A percentile compares a stretch with the other conserved stretches of the same genome.
These are phyloP conservation scores for Oryzias celebensis DNA, from an alignment of 2,113 vertebrate species.

Conservation along the genomic window DNA sequence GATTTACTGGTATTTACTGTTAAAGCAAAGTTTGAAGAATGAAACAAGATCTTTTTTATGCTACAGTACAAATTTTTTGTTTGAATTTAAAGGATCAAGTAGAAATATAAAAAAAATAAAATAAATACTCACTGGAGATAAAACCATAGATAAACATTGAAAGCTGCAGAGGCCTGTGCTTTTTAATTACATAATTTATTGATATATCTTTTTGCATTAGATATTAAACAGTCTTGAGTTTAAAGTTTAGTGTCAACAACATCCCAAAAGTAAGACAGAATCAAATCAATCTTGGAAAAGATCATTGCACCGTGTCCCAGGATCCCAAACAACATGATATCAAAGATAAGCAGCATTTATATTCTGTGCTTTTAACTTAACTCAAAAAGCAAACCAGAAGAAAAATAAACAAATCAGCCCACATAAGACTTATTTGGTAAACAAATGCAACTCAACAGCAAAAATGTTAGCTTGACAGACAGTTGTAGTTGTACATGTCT, in stretches of 20 bases:
- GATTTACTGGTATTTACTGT: too few species aligned
- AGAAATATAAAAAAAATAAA: too few species aligned
- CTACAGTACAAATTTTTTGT: too few species aligned
- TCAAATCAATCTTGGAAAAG: slow-evolving; percentile 52
- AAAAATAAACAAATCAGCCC: slow-evolving; percentile 41
- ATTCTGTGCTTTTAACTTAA: slow-evolving; percentile 56
- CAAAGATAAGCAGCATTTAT: slow-evolving; percentile 39
- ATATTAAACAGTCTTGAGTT: slow-evolving; percentile 61
- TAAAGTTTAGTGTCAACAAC: slow-evolving; percentile 44
- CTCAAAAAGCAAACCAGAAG: slow-evolving; percentile 34
- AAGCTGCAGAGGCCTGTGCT: slow-evolving; percentile 4
- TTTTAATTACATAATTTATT: slow-evolving; percentile 57
- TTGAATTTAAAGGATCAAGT: too few species aligned
- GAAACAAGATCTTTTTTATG: too few species aligned
- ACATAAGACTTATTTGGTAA: slow-evolving; percentile 63
- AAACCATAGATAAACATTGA: not conserved
- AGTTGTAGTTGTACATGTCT: slow-evolving; percentile 50
- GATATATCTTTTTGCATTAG: slow-evolving; percentile 60
- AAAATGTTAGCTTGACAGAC: slow-evolving; percentile 42
- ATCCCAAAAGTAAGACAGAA: slow-evolving; percentile 63
- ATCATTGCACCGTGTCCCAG: slow-evolving; percentile 72
- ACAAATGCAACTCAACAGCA: slow-evolving; percentile 64
- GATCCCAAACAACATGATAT: slow-evolving; percentile 60
- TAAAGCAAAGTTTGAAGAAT: too few species aligned
- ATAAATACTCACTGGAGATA: too few species aligned